Evolutionary conservation across 2,888 invertebrate genomes (phyloP), one percentile per base, ranked within the genome.

Genomic region (Brachyopa scutellaris): DNA sequence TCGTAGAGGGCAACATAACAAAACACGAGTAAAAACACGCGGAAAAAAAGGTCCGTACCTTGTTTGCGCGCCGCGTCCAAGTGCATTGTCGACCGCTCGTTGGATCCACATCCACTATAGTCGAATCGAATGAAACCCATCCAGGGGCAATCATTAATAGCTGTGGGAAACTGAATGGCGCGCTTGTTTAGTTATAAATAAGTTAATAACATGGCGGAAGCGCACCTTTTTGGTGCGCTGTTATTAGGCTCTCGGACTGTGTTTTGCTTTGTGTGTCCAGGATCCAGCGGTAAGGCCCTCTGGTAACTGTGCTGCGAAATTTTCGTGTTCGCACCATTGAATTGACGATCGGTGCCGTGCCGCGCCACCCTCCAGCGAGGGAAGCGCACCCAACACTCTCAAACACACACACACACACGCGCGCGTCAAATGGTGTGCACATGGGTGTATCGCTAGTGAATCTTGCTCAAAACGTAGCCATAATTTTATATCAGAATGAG

Each of bases 131-230:
- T 6, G 36, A 59, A 69, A 64, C 70, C 59, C 64, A 82, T 77
- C 77, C 64, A 82, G 82, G 45, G 80, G 82, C 77, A 77, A 83
- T 67, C 72, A 78, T 72, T 83, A 83, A 83, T 77, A 83, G 83
- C 72, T 83, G 83, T 83, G 83, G 83, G 83, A 83, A 82, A 78
- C 72, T 72, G 70, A 86, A 85, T 85, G 84, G 85, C 85, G 85
- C 85, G 85, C 86, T 86, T 86, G 86, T 85, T 86, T 85, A 85
- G 88, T 90, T 90, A 89, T 89, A 89, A 90, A 90, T 90, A 89
- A 90, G 90, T 90, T 90, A 90, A 90, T 90, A 90, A 89, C 87
- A 90, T 89, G 89, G 90, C 90, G 90, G 90, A 89, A 89, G 88
- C 88, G 86, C 86, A 87, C 86, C 88, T 88, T 88, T 89, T 82